These are phyloP conservation scores for Galeruca laticollis DNA, from an alignment of 2,888 invertebrate species.

Conservation along the genomic window DNA sequence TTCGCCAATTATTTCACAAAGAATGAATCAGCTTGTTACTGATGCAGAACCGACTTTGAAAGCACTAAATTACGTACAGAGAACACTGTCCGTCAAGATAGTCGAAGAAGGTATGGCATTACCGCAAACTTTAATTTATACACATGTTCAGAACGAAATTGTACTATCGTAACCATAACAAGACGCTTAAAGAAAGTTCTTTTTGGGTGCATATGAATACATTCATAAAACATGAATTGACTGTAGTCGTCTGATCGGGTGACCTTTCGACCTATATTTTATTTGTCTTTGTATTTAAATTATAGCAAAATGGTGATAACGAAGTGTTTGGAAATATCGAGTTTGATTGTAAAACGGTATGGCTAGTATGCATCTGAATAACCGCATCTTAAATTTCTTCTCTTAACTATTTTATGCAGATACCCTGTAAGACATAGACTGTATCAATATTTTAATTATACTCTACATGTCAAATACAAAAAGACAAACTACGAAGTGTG, in stretches of 20 bases:
- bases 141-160: conserved; percentile 2
- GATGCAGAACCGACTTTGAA: conserved; percentile 44
- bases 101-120: conserved; percentile 24
- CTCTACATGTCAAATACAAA: no score
- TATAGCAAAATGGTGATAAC: neutral
- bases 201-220: conserved; percentile 11
- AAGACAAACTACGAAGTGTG: no score
- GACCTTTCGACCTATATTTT: neutral
- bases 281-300: neutral
- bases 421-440: no score
- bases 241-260: neutral
- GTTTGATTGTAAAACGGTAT: no score
- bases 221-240: neutral
- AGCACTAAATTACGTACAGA: conserved; percentile 44
- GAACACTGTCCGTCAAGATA: conserved; percentile 34
- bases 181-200: conserved; percentile 12
- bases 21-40: conserved; percentile 41
- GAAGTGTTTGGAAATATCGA: no score
- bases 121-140: conserved; percentile 23
- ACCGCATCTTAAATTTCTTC: no score
- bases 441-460: no score
- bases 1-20: conserved; percentile 42
- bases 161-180: neutral
- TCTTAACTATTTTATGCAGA: no score
- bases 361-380: no score